A percentile compares a stretch with the other conserved stretches of the same genome.
Conservation (phyloP, 2,888 invertebrate genomes). For the Apodemia duryi region DNA sequence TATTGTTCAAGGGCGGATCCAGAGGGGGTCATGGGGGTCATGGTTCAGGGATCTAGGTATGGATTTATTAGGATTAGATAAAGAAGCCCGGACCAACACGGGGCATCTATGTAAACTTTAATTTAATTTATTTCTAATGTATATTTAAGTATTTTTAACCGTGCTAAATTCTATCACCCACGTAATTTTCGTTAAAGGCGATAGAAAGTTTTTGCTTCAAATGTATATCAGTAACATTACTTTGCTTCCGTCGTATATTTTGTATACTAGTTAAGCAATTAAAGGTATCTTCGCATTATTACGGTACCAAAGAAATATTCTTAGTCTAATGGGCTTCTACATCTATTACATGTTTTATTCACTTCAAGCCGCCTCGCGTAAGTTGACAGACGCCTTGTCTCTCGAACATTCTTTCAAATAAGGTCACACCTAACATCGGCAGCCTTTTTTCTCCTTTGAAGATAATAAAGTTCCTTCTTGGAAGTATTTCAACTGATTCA, state of each 20-base stretch:
- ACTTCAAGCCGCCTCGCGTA: constrained; percentile 36
- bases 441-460: constrained; percentile 8
- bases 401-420: constrained; percentile 27
- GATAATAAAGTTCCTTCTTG: constrained; percentile 3
- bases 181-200: no score
- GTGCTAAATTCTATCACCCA: no score
- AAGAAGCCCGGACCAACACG: no score
- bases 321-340: constrained; percentile 48
- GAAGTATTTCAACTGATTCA: not conserved
- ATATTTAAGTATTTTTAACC: no score
- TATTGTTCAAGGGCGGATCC: no score
- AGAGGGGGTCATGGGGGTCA: no score
- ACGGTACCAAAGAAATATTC: constrained; percentile 5
- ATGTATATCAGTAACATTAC: no score
- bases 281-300: constrained; percentile 8
- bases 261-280: not conserved
- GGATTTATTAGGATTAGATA: no score
- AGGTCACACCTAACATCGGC: constrained; percentile 18
- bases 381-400: constrained; percentile 27
- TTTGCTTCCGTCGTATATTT: not conserved
- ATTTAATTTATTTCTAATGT: no score
- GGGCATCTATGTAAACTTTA: no score
- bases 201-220: no score
- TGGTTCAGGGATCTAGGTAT: no score
- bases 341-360: constrained; percentile 76